Evolutionary conservation across 2,797 vertebrate genomes (phyloP), one percentile per base, ranked within the genome.

Genomic region (Prionace glauca): DNA sequence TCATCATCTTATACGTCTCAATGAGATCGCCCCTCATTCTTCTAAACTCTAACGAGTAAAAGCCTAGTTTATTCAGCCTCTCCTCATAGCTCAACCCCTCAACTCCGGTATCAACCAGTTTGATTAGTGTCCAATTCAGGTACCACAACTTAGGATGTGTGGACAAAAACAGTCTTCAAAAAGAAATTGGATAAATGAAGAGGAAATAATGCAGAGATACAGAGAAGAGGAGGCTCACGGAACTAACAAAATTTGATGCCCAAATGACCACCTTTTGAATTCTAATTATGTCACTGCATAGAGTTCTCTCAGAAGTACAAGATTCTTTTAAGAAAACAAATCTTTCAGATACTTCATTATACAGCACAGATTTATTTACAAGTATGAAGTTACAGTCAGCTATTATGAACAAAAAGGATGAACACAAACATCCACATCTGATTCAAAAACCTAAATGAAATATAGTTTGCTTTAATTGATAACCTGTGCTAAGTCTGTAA

Each of bases 341-440:
- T 56, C 45, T 60, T 94, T 67, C 41, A 77, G 41, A 77, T 95
- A 45, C 71, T 74, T 95, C 29, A 74, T 94, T 72, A 77, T 95
- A 95, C 72, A 95, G 93, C 45, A 77, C 69, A 95, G 91, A 71
- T 95, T 95, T 95, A 95, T 95, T 95, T 95, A 95, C 93, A 95
- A 74, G 88, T 65, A 69, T 94, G 92, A 74, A 95, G 93, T 95
- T 95, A 95, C 93, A 95, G 71, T 95, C 93, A 95, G 69, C 93
- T 74, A 22, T 91, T 60, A 91, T 95, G 69, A 95, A 95, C 93
- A 95, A 95, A 95, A 95, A 74, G 92, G 71, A 77, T 74, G 93
- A 77, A 72, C 71, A 95, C 45, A n/a, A 56, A 95, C 92, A 72
- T 94, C 71, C 71, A 95, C 41, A 95, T 74, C 29, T 74, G 71